phyloP scores from a whole-genome alignment of 2,888 invertebrate genomes.

The Hanleya hanleyi region DNA sequence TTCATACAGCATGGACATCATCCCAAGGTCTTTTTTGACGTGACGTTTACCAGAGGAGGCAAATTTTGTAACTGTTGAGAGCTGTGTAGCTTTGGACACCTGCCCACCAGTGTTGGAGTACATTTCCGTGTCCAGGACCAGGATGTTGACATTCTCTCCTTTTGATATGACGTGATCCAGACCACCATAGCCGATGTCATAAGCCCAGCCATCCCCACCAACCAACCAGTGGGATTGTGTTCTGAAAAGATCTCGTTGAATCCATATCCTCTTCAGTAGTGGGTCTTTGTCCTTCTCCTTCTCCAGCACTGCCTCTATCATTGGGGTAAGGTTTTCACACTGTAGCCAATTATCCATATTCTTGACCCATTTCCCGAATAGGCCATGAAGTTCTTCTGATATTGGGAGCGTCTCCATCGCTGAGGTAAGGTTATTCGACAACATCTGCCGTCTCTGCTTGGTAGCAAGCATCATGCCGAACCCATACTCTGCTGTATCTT shows the following conservation, averaged over 20 bases:
- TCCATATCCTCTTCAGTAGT: conserved; percentile 18
- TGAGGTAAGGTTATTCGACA: conserved; percentile 23
- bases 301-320: conserved; percentile 23
- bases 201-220: conserved; percentile 52
- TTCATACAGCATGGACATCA: conserved; percentile 46
- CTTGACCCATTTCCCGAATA: conserved; percentile 26
- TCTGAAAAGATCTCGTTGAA: conserved; percentile 36
- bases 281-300: conserved; percentile 29
- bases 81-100: conserved; percentile 47
- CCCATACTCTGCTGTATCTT: conserved; percentile 47
- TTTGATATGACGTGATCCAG: conserved; percentile 45
- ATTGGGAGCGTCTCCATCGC: conserved; percentile 6
- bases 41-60: conserved; percentile 42
- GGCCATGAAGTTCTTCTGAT: background rate
- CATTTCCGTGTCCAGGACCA: conserved; percentile 49
- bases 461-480: conserved; percentile 46
- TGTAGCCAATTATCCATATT: conserved; percentile 32
- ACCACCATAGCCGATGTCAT: conserved; percentile 50
- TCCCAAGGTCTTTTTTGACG: conserved; percentile 43
- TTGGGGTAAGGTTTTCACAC: conserved; percentile 21
- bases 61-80: conserved; percentile 43
- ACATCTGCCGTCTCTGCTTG: conserved; percentile 36
- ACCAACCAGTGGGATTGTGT: conserved; percentile 45
- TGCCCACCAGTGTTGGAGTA: conserved; percentile 52
- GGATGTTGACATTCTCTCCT: conserved; percentile 44